Base-by-base conservation (phyloP, 2,888 invertebrate species). In the Erynnis tages region DNA sequence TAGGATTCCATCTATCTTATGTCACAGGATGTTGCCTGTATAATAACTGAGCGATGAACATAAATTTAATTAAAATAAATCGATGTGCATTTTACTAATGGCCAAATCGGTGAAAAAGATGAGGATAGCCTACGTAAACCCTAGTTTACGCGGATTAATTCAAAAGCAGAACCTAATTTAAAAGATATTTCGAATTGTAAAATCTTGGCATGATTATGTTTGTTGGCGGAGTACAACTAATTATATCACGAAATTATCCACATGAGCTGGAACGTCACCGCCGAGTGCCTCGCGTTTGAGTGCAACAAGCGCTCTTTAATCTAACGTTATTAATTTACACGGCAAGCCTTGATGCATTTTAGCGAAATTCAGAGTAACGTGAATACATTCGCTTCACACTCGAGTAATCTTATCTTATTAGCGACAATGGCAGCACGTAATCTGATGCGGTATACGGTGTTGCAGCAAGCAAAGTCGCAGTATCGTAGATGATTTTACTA, bases 371-470 rank as follows among this genome's bases (percentile, higher is more conserved):
- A 61, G 68, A 66, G 69, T 67, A 66, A 61, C 67, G 67, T 62
- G 61, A 60, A 62, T 61, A 65, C 70, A 72, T 71, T 77, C 73
- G 76, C 73, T 73, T 74, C 77, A 73, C 74, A 73, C 73, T 69
- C 71, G 71, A 69, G 62, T 81, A 80, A 81, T 79, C 78, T 75
- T 73, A 76, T 79, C 59, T 59, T 79, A 77, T 65, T 62, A 67
- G 65, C 43, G 67, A 80, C 78, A 79, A 78, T 78, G 68, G 76
- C 71, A 68, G 73, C 43, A 23, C 67, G 60, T 77, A 76, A 79
- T 79, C 76, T 71, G 76, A 76, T 73, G 66, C 54, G 55, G 54
- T 52, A 14, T 49, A 29, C 34, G 35, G 34, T 50, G 43, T 50
- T 50, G 37, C 43, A 17, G 17, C 25, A 37, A 43, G 43, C 37